Evolutionary conservation across 2,113 vertebrate species (phyloP).

Genomic region (Prunella himalayana): DNA sequence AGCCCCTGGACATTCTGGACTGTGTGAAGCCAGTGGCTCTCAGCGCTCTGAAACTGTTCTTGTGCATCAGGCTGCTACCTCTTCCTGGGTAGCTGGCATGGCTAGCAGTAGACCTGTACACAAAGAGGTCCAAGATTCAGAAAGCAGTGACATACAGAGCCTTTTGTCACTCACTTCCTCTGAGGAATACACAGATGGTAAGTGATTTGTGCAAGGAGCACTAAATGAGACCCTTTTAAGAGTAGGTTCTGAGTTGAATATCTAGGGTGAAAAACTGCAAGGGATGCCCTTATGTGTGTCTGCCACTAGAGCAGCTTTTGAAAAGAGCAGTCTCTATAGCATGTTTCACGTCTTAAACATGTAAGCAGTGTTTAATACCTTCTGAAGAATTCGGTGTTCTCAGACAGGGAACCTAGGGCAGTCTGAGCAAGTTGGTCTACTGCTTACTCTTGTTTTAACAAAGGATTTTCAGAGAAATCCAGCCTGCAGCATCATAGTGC

Average conservation of each 20-base stretch:
- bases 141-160: constrained; percentile 94
- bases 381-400: fast-evolving
- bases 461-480: not conserved
- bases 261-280: not conserved
- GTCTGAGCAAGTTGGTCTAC: not conserved
- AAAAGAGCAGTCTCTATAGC: not conserved
- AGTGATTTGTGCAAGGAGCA: constrained; percentile 8
- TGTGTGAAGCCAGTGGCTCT: constrained; percentile 83
- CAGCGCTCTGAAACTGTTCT: constrained; percentile 88
- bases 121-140: constrained; percentile 84
- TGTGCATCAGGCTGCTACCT: constrained; percentile 83
- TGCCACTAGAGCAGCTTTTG: not conserved
- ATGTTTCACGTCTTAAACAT: not conserved
- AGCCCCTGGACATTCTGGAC: constrained; percentile 71
- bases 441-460: not conserved
- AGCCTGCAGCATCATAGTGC: not conserved
- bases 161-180: constrained; percentile 89
- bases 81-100: constrained; percentile 86
- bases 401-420: not conserved
- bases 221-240: not conserved
- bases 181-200: constrained; percentile 94
- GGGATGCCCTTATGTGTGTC: not conserved
- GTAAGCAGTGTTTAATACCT: not conserved
- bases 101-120: constrained; percentile 69
- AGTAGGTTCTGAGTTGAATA: not conserved